Base-by-base conservation (phyloP, 35 echinoderm and acorn worm genomes). In the Heliocidaris tuberculata region DNA sequence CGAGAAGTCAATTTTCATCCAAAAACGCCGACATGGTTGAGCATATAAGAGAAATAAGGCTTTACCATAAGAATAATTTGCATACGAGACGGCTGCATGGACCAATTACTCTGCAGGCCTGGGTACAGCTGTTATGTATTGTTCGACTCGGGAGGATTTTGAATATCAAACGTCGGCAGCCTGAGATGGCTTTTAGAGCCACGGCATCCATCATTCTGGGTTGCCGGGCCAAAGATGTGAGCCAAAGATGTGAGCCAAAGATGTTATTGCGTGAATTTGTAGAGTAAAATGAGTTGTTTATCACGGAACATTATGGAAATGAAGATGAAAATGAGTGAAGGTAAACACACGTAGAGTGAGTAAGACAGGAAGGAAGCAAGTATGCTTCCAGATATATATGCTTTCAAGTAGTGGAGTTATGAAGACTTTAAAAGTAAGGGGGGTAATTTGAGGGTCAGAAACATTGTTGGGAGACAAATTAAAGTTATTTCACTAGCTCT, bases 251-350 rank as follows among this genome's bases (percentile, higher is more conserved):
- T 56, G 15, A 78, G 65, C 6, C 65, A 78, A n/a, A 19, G 65
- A 27, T 78, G 65, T 78, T 78, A 19, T 78, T 78, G 65, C 24
- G 65, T 78, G 65, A 78, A 78, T 78, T 78, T 78, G 65, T 78
- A 78, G 65, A n/a, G 65, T 78, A n/a, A 78, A 78, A 78, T 78
- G 65, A 19, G 65, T 78, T 78, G 65, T 78, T 78, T 78, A 19
- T 78, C 65, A 78, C 65, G 21, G 65, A 78, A 19, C 65, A 78
- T 78, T 78, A 78, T 78, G 65, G 65, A 78, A 78, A 78, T 78
- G 65, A 78, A 78, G 65, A 21, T 78, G 65, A 19, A 27, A 78
- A 78, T 78, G 21, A 78, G 27, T 27, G 65, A 78, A n/a, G 65
- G 65, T 78, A 78, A 78, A 78, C 17, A 78, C 24, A 19, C 65